These are phyloP conservation scores for Gymnopithys bicolor DNA, from an alignment of 2,797 vertebrate species.

Conservation along the genomic window DNA sequence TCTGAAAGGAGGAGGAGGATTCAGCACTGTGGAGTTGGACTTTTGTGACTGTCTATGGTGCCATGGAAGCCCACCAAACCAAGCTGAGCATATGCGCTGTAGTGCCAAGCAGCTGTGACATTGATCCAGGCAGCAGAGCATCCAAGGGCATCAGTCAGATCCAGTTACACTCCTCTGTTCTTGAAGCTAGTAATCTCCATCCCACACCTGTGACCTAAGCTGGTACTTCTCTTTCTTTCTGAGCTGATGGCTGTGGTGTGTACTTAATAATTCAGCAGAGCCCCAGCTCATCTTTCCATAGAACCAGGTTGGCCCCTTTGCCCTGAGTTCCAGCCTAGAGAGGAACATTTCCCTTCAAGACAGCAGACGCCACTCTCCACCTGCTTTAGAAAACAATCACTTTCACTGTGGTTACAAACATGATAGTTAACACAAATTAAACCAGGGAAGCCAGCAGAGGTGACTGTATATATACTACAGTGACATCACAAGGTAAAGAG, in stretches of 20 bases:
- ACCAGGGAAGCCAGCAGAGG: background rate
- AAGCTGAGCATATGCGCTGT: background rate
- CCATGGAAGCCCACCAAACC: background rate
- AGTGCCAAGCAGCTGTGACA: background rate
- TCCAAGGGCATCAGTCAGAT: background rate
- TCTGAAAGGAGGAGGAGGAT: background rate
- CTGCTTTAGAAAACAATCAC: conserved; percentile 10
- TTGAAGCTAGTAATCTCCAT: background rate
- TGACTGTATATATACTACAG: background rate
- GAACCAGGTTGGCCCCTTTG: background rate
- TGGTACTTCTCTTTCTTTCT: conserved; percentile 3
- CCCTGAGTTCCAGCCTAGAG: background rate
- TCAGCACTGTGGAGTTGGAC: background rate
- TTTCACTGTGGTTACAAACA: conserved; percentile 8
- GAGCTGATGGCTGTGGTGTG: background rate
- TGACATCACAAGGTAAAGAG: background rate
- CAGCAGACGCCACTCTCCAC: background rate
- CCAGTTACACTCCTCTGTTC: background rate
- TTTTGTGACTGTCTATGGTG: background rate
- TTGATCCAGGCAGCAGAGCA: background rate
- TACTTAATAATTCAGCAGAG: conserved; percentile 61
- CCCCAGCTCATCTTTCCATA: conserved; percentile 34
- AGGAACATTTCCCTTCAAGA: background rate
- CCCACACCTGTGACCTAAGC: conserved; percentile 27
- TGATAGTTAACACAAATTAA: conserved; percentile 21